Evolutionary conservation across 2,888 invertebrate species (phyloP), one percentile per base, ranked within the genome.

Genomic region (Cyclophora punctaria): DNA sequence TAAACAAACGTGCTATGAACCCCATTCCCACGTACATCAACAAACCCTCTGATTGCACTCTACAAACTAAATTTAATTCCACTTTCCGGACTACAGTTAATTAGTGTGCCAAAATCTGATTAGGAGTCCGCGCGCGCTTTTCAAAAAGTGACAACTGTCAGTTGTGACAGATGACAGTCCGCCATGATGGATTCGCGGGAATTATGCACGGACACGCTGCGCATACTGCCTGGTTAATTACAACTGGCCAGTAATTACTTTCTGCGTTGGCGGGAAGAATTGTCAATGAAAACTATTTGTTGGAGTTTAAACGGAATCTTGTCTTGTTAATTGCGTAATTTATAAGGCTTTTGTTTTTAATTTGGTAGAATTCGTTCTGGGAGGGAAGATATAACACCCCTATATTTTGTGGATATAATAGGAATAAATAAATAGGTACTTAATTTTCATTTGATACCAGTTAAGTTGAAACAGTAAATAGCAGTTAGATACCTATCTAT

Each of bases 131-230:
- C 65, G 65, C 73, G 65, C 71, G 76, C 66, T 67, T 63, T 60
- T 60, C 74, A 72, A 82, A 81, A 81, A 77, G 65, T 82, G 83
- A 79, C 82, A 80, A 74, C 53, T 80, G 82, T 78, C 78, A 66
- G 63, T 20, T 20, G 20, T 20, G 20, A 20, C 20, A 20, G 20
- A 20, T 20, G 20, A 20, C 55, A 55, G 67, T 50, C 69, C 60
- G 78, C 76, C 78, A 78, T 83, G 76, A 77, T 77, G 76, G 65
- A 75, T 77, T 65, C 63, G 66, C 57, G 59, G 66, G 57, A 70
- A 83, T 84, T 85, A 85, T 85, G 85, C 84, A 74, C 67, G 63
- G 69, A 59, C 85, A 85, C 84, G 84, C 71, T 57, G 35, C 69
- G 61, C 71, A 67, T 69, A 60, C 71, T 59, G 69, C 67, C 67